These are phyloP conservation scores for Prionace glauca DNA, from an alignment of 2,797 vertebrate genomes.

Conservation along the genomic window DNA sequence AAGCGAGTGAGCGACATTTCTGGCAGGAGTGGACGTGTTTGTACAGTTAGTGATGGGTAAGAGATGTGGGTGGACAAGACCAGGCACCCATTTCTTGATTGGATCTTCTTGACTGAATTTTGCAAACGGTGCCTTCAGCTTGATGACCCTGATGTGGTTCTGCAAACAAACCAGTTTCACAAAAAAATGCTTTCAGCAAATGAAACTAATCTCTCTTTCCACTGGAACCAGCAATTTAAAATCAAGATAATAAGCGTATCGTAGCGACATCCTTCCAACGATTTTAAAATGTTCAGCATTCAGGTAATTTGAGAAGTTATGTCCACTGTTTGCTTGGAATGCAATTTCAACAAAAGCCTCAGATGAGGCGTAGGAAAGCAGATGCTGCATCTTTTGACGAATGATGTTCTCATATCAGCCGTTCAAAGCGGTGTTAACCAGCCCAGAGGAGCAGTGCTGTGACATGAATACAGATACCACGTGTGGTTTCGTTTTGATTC, in stretches of 20 bases:
- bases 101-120: background rate
- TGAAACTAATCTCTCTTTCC: background rate
- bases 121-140: background rate
- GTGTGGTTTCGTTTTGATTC: conserved; percentile 29
- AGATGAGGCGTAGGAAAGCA: background rate
- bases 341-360: background rate
- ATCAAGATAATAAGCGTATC: background rate
- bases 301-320: background rate
- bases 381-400: background rate
- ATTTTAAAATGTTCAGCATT: background rate
- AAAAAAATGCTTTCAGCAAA: background rate
- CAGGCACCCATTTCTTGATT: background rate
- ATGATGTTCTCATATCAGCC: background rate
- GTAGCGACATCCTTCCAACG: background rate
- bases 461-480: background rate
- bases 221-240: background rate
- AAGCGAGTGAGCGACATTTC: background rate
- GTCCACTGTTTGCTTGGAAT: background rate
- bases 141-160: background rate
- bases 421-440: background rate
- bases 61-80: background rate
- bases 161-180: background rate
- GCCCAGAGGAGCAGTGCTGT: background rate
- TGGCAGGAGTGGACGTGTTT: too few relatives aligned
- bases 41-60: background rate